Percentiles rank a stretch among this genome's conserved stretches.
phyloP scores from a whole-genome alignment of 2,797 vertebrate species.

The Myripristis murdjan region DNA sequence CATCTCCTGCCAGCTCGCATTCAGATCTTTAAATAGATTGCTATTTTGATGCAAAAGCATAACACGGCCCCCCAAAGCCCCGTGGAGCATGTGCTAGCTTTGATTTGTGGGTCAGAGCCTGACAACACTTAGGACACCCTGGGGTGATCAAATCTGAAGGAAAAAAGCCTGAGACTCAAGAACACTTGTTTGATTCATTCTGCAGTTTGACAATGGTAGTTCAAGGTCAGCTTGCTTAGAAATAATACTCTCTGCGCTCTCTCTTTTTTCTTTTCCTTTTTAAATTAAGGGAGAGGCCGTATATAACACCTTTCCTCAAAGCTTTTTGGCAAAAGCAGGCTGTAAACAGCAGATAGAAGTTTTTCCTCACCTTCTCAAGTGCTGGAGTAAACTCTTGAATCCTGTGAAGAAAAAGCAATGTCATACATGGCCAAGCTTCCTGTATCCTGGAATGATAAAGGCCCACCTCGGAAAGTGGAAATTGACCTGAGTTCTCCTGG shows the following conservation, averaged over 20 bases:
- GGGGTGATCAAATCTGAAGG: conserved; percentile 32
- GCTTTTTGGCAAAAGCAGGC: neutral
- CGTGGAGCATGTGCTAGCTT: conserved; percentile 38
- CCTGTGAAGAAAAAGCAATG: conserved; percentile 57
- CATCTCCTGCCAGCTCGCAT: conserved; percentile 34
- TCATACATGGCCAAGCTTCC: conserved; percentile 75
- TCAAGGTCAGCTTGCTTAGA: neutral
- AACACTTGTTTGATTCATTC: conserved; percentile 13
- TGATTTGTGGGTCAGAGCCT: conserved; percentile 58
- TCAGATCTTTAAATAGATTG: conserved; percentile 79
- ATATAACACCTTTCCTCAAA: neutral
- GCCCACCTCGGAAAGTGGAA: conserved; percentile 63
- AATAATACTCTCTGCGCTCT: neutral
- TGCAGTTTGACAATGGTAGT: neutral
- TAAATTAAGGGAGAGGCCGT: neutral
- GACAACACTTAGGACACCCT: conserved; percentile 23
- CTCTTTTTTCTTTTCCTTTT: too few species aligned
- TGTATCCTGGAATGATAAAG: conserved; percentile 70
- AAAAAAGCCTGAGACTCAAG: conserved; percentile 9
- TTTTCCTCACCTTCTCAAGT: neutral
- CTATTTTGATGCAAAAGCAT: conserved; percentile 79
- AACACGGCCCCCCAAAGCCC: conserved; percentile 39
- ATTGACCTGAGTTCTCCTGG: conserved; percentile 86
- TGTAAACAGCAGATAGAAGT: neutral
- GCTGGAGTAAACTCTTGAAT: neutral